These are phyloP conservation scores for Schizotus pectinicornis DNA, from an alignment of 2,888 invertebrate species.

Conservation along the genomic window DNA sequence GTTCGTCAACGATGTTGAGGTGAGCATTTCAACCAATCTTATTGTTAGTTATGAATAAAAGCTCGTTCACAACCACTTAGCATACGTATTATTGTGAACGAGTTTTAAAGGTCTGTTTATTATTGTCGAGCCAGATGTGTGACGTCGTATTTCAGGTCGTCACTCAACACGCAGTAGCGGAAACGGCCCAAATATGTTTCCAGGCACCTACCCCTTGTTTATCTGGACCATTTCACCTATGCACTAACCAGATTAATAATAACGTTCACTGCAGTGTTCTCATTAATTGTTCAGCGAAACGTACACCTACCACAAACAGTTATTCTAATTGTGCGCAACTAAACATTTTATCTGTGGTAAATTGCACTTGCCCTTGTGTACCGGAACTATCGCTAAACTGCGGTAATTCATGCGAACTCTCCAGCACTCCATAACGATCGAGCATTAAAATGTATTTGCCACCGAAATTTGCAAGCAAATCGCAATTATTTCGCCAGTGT, in stretches of 20 bases:
- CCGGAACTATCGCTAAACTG: too few species aligned
- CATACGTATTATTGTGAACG: not conserved
- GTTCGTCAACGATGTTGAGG: conserved; percentile 63
- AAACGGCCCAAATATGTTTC: conserved; percentile 23
- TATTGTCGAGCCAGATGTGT: conserved; percentile 3
- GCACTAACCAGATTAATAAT: conserved; percentile 25
- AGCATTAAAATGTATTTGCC: too few species aligned
- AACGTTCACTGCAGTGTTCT: conserved; percentile 24
- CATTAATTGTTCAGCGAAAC: conserved; percentile 12
- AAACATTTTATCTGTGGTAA: too few species aligned
- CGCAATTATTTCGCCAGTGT: too few species aligned
- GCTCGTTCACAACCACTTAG: too few species aligned
- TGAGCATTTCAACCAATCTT: conserved; percentile 51
- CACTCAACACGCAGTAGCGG: conserved; percentile 7
- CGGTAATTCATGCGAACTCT: too few species aligned
- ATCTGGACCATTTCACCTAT: conserved; percentile 26
- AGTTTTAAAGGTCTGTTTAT: conserved; percentile 12
- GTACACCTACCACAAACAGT: too few species aligned
- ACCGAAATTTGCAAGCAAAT: too few species aligned
- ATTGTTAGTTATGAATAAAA: too few species aligned
- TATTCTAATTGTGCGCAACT: conserved; percentile 9
- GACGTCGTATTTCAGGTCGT: conserved; percentile 4
- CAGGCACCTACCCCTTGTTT: conserved; percentile 22
- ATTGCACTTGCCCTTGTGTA: too few species aligned
- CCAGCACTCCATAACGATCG: too few species aligned